These are phyloP conservation scores for Pseudopipra pipra DNA, from an alignment of 2,113 vertebrate genomes.

Conservation along the genomic window DNA sequence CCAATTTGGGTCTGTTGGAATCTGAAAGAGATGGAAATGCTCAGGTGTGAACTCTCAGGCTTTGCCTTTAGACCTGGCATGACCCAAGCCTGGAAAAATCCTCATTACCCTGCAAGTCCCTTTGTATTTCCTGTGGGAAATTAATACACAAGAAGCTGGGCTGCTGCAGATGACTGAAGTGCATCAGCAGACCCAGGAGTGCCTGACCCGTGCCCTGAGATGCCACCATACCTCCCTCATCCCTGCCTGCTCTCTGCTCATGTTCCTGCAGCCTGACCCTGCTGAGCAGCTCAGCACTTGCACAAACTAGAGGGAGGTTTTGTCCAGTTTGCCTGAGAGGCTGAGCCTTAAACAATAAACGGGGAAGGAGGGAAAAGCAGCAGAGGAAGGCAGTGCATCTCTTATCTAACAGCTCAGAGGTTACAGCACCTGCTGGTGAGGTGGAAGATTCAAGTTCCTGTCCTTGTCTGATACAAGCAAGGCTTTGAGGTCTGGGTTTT, in stretches of 20 bases:
- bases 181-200: background rate
- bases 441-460: background rate
- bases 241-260: background rate
- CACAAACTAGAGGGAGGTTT: background rate
- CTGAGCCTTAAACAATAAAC: background rate
- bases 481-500: background rate
- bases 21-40: background rate
- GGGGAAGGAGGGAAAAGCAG: background rate
- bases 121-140: background rate
- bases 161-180: background rate
- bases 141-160: background rate
- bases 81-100: background rate
- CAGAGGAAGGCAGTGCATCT: background rate
- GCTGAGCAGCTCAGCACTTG: background rate
- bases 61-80: background rate
- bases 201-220: background rate
- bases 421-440: background rate
- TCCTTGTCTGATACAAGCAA: background rate
- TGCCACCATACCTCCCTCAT: background rate
- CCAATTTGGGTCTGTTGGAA: background rate
- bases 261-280: background rate
- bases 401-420: background rate
- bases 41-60: background rate
- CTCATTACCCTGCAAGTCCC: background rate
- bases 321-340: background rate